Base-by-base conservation (phyloP, 2,888 invertebrate genomes). In the Romanomermis culicivorax region DNA sequence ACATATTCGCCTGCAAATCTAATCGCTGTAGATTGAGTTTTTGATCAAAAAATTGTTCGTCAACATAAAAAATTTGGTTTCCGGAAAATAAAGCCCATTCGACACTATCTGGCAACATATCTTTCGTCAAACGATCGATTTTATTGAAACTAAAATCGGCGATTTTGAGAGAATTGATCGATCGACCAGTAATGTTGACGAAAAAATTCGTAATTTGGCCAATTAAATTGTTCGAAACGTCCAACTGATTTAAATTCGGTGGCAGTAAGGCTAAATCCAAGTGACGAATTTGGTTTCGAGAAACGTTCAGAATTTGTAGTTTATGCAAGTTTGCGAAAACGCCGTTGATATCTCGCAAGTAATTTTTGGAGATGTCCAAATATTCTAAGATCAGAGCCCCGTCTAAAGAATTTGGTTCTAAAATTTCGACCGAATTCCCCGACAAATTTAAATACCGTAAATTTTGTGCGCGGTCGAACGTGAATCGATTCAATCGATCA, bases 111-210 rank as follows among this genome's bases (percentile, higher is more conserved):
- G 58, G 58, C 7, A 58, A 14, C 20, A 55, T 27, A 29, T 29
- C n/a, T 11, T 20, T 14, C 2, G n/a, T 23, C 11, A 56, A 11
- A 7, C 4, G 7, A 3, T 24, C 20, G 67, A 88, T 76, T 71
- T 81, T 80, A 74, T 89, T 89, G 70, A 84, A 85, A 69, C 86
- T 85, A n/a, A 81, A 82, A 67, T 88, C 87, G 61, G 88, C 74
- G 50, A 88, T 74, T 7, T 7, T 36, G 11, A 36, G 36, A 36
- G 7, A 11, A 7, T 36, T 17, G 36, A 36, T 11, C 36, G 17
- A 11, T 17, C 36, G 36, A 17, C 36, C 36, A 17, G 36, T 17
- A 7, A 36, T 36, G 36, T 17, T 17, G 17, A 17, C 36, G 17
- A 36, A 36, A 36, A 36, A 36, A 7, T 11, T 36, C 17, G 36